Evolutionary conservation across 2,888 invertebrate genomes (phyloP).

Genomic region (Lycaena phlaeas): DNA sequence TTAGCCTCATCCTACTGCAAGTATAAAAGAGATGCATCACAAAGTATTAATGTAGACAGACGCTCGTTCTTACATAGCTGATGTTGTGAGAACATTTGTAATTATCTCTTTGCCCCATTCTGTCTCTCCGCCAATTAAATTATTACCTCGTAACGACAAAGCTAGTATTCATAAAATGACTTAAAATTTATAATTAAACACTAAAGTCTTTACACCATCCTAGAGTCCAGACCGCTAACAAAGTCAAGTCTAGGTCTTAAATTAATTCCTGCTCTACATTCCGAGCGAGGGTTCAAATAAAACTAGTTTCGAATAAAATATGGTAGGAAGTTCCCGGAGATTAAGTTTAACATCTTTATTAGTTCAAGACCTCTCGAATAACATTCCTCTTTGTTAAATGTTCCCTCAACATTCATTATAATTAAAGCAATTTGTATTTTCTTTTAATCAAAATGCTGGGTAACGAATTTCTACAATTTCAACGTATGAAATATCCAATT

Average conservation of each 20-base stretch:
- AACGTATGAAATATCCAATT: neutral
- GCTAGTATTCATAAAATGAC: too few relatives aligned
- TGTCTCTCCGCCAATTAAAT: too few relatives aligned
- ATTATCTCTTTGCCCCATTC: too few relatives aligned
- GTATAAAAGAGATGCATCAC: too few relatives aligned
- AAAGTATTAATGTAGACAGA: too few relatives aligned
- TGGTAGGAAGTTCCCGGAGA: conserved; percentile 5
- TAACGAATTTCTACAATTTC: neutral
- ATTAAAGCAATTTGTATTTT: conserved; percentile 1
- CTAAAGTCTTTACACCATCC: conserved; percentile 6
- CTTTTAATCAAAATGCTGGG: neutral
- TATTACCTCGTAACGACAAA: too few relatives aligned
- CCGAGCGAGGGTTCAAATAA: conserved; percentile 8
- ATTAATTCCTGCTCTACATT: conserved; percentile 12
- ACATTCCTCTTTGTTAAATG: conserved; percentile 2
- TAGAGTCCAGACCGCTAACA: conserved; percentile 9
- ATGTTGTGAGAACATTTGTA: too few relatives aligned
- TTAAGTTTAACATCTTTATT: conserved; percentile 8
- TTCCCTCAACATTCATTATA: conserved; percentile 5
- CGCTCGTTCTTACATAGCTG: too few relatives aligned
- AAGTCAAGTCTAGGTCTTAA: conserved; percentile 9
- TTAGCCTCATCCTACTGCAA: too few relatives aligned
- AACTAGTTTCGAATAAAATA: conserved; percentile 7
- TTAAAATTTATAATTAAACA: neutral
- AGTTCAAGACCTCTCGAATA: conserved; percentile 5